Percentiles rank a stretch among this genome's conserved stretches.
These are phyloP conservation scores for Carettochelys insculpta DNA, from an alignment of 2,113 vertebrate species.

Conservation along the genomic window DNA sequence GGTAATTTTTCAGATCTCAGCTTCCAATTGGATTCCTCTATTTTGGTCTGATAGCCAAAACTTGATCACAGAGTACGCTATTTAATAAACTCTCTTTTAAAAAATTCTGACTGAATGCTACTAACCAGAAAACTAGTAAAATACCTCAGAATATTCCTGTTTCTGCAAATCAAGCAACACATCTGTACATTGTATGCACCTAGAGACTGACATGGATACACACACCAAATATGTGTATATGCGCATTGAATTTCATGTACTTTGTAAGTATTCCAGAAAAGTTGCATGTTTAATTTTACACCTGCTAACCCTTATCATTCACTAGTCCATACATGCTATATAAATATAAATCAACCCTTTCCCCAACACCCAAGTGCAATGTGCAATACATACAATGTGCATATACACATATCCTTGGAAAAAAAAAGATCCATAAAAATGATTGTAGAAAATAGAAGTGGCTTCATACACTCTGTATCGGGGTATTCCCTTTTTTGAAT, in stretches of 20 bases:
- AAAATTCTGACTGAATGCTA: background rate
- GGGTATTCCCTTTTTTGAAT: too few relatives aligned
- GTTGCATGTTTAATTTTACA: background rate
- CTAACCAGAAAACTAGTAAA: background rate
- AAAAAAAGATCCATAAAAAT: too few relatives aligned
- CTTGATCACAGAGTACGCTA: background rate
- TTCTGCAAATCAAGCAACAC: background rate
- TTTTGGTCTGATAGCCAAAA: background rate
- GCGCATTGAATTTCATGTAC: background rate
- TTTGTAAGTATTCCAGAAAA: background rate
- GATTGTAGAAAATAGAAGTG: too few relatives aligned
- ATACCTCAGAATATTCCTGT: background rate
- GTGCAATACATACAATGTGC: too few relatives aligned
- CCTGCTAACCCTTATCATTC: background rate
- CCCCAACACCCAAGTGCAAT: background rate
- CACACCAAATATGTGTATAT: background rate
- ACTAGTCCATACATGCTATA: background rate
- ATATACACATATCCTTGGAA: too few relatives aligned
- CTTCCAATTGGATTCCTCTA: background rate
- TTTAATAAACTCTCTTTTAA: background rate
- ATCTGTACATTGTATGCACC: background rate
- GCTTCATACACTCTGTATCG: too few relatives aligned
- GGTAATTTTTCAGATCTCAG: background rate
- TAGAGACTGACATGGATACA: background rate
- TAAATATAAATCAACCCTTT: background rate